phyloP scores from a whole-genome alignment of 2,888 invertebrate genomes.

The Cantharis lateralis region DNA sequence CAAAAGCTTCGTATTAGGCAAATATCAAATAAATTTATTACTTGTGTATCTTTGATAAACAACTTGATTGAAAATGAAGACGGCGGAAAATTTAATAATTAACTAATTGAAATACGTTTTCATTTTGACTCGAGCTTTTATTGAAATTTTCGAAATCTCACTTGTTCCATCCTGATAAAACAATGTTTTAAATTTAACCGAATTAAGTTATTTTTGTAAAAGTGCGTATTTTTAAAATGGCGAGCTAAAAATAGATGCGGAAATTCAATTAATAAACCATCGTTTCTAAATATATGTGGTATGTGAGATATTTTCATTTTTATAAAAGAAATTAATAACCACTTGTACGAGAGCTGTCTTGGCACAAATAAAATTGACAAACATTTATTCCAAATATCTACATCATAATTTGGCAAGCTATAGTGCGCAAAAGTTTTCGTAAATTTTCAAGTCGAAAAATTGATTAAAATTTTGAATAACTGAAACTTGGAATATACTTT shows the following conservation, averaged over 20 bases:
- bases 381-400: neutral
- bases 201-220: neutral
- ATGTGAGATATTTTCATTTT: neutral
- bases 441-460: too few species aligned
- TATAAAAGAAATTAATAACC: neutral
- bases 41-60: too few species aligned
- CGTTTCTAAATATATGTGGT: neutral
- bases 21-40: too few species aligned
- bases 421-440: neutral
- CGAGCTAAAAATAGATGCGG: neutral
- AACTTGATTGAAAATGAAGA: too few species aligned
- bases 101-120: too few species aligned
- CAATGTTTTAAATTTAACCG: neutral
- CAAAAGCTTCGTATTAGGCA: too few species aligned
- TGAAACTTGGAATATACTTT: too few species aligned
- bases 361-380: neutral
- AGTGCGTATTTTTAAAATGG: neutral
- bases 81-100: too few species aligned
- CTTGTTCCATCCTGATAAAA: neutral
- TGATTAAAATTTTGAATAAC: too few species aligned
- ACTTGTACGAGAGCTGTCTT: neutral
- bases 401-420: neutral
- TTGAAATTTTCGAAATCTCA: neutral
- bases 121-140: too few species aligned
- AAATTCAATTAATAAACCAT: neutral